Evolutionary conservation across 2,888 invertebrate species (phyloP).

Genomic region (Bugula neritina): DNA sequence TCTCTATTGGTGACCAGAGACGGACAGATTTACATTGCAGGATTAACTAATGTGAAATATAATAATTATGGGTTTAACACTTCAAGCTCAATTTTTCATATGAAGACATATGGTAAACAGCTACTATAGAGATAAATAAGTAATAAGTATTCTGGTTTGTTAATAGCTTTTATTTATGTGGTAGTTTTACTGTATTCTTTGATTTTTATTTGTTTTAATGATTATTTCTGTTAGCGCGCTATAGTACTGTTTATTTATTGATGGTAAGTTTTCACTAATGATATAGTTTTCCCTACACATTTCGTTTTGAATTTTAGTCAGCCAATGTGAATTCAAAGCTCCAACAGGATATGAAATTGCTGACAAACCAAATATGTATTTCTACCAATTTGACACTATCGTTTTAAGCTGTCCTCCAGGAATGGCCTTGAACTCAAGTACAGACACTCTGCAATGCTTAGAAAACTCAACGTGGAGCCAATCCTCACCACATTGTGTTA

Average conservation of each 20-base stretch:
- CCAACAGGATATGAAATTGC: slow-evolving; percentile 1
- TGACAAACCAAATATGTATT: neutral
- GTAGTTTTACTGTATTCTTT: neutral
- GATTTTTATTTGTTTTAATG: neutral
- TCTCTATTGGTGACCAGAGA: neutral
- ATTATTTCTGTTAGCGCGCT: neutral
- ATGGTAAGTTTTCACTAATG: no score
- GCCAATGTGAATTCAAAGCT: neutral
- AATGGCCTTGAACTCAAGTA: neutral
- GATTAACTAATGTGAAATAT: neutral
- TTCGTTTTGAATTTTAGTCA: slow-evolving; percentile 1
- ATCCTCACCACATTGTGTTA: neutral
- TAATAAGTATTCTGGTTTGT: no score
- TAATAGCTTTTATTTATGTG: no score
- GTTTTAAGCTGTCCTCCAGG: neutral
- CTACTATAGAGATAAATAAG: no score
- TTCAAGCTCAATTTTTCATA: neutral
- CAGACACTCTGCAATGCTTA: neutral
- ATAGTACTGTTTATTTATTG: no score
- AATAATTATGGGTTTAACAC: neutral
- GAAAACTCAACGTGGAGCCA: neutral
- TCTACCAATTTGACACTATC: neutral
- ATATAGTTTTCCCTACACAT: no score
- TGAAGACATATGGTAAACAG: slow-evolving; percentile 4
- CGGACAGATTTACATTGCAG: neutral